phyloP scores from a whole-genome alignment of 2,113 vertebrate genomes.

The Ageneiosus marmoratus region DNA sequence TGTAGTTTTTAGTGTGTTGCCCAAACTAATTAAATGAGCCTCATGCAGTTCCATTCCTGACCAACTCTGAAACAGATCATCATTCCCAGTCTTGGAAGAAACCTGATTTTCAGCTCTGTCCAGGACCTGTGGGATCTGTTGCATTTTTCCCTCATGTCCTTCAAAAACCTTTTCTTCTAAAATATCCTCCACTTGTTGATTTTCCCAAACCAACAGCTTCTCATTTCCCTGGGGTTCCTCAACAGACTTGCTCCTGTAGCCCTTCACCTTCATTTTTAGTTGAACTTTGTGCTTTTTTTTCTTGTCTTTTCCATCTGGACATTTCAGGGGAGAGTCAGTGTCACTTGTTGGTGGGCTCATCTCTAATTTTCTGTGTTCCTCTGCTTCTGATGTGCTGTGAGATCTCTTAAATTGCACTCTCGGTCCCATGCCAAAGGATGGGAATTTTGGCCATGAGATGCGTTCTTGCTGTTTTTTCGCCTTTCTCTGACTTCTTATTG shows the following conservation, averaged over 20 bases:
- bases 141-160: conserved; percentile 51
- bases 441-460: conserved; percentile 80
- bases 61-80: conserved; percentile 48
- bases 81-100: conserved; percentile 42
- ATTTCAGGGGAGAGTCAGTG: conserved; percentile 73
- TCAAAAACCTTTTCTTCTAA: conserved; percentile 60
- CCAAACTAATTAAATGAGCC: conserved; percentile 66
- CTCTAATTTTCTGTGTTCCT: conserved; percentile 77
- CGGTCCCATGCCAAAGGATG: conserved; percentile 72
- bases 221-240: conserved; percentile 63
- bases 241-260: conserved; percentile 70
- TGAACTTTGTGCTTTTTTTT: conserved; percentile 71
- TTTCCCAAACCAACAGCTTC: conserved; percentile 55
- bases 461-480: conserved; percentile 70
- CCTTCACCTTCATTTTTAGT: conserved; percentile 62
- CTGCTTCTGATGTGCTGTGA: conserved; percentile 78
- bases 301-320: conserved; percentile 67
- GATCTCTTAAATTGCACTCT: conserved; percentile 74
- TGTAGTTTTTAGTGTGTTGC: conserved; percentile 69
- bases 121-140: conserved; percentile 52
- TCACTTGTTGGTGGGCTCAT: conserved; percentile 77
- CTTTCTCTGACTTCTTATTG: conserved; percentile 69
- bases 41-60: conserved; percentile 57
- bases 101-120: conserved; percentile 47
- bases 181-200: conserved; percentile 52